Base-by-base conservation (phyloP, 2,888 invertebrate genomes). In the Conistra vaccinii region DNA sequence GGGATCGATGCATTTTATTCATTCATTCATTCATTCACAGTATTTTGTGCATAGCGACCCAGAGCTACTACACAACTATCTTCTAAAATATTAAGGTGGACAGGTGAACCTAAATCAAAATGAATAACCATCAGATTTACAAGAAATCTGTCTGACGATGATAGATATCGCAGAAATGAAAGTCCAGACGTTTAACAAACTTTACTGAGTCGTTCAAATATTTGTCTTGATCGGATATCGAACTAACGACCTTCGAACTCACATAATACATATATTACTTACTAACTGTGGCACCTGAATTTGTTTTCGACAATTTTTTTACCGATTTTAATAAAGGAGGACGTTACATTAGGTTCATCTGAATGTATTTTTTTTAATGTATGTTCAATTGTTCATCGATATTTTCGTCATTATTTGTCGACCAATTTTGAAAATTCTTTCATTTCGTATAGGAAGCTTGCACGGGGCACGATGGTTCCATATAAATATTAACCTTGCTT, bases 151-250 rank as follows among this genome's bases (percentile, higher is more conserved):
- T 62, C 12, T 26, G 20, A 42, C 48, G 26, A 55, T 75, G 29
- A 66, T 2, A 39, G 57, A 66, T 69, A 80, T 66, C 35, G 17
- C 29, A 61, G 17, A 60, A 60, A 32, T 14, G 1, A 39, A 39
- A 26, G 60, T 32, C 72, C 39, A 81, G 66, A 81, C 76, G n/a
- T 42, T 32, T 14, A 76, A 69, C 53, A 72, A 76, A 80, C 76
- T 72, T 61, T 48, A 45, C 67, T n/a, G 12, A 58, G n/a, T 20
- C 26, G n/a, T 70, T 53, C 53, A 66, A 80, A 80, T 69, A 72
- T 80, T 69, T 72, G 51, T 69, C 23, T 71, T 29, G 10, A 55
- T 53, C 14, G 58, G 26, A 32, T 61, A 66, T 58, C n/a, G 72
- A 69, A 57, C 69, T 29, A 1, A 57, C 9, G 63, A 68, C 65